Conservation (phyloP, 2,888 invertebrate genomes). For the Hirtodrosophila confusa region DNA sequence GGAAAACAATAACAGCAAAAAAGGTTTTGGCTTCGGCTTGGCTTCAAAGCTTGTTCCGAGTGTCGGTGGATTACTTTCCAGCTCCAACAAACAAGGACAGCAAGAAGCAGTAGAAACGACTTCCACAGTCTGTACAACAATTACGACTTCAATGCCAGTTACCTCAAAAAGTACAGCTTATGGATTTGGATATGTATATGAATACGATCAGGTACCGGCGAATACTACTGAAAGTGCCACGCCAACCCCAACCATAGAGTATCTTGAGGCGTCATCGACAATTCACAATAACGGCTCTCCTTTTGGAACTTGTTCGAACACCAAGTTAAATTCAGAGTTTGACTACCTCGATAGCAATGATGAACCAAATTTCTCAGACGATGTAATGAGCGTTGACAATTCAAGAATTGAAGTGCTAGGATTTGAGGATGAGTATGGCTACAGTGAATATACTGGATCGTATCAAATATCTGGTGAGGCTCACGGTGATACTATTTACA, state of each 20-base stretch:
- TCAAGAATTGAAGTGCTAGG: constrained; percentile 20
- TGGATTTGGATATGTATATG: constrained; percentile 14
- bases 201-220: constrained; percentile 5
- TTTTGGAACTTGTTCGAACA: not conserved
- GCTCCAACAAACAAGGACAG: constrained; percentile 27
- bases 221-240: constrained; percentile 17
- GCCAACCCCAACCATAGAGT: constrained; percentile 18
- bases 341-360: constrained; percentile 28
- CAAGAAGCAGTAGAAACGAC: constrained; percentile 24
- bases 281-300: not conserved
- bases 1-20: constrained; percentile 41
- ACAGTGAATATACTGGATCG: constrained; percentile 65
- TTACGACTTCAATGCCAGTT: not conserved
- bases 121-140: constrained; percentile 4
- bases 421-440: constrained; percentile 71
- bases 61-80: constrained; percentile 70
- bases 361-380: constrained; percentile 19
- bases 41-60: constrained; percentile 81
- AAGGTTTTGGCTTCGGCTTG: constrained; percentile 76
- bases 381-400: constrained; percentile 17
- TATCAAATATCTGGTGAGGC: constrained; percentile 71
- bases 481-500: constrained; percentile 20
- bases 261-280: not conserved
- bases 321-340: constrained; percentile 10
- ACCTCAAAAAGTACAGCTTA: constrained; percentile 1